phyloP scores from a whole-genome alignment of 2,113 vertebrate species.

The Seriola quinqueradiata region DNA sequence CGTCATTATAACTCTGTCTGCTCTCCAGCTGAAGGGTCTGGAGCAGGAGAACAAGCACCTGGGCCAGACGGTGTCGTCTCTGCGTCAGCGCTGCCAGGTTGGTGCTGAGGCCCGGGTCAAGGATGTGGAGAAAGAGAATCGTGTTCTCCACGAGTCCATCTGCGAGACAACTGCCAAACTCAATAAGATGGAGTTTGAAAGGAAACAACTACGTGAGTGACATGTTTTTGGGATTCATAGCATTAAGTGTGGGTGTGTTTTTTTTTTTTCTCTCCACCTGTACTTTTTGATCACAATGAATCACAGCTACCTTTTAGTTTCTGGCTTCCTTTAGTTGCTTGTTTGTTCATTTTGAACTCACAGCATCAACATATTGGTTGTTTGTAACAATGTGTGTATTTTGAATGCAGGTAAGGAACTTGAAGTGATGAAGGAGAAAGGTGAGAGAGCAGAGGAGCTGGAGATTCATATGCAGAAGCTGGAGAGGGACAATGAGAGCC shows the following conservation, averaged over 20 bases:
- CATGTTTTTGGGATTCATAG: neutral
- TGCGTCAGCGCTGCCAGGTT: conserved; percentile 95
- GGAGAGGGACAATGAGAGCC: conserved; percentile 92
- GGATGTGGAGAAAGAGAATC: conserved; percentile 97
- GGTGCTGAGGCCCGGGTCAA: conserved; percentile 94
- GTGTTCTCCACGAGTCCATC: conserved; percentile 95
- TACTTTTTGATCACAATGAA: neutral
- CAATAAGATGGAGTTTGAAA: conserved; percentile 95
- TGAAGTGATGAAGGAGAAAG: conserved; percentile 93
- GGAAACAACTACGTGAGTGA: conserved; percentile 89
- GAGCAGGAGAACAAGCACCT: conserved; percentile 97
- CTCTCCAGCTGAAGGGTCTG: conserved; percentile 90
- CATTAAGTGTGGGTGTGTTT: neutral
- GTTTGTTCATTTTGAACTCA: neutral
- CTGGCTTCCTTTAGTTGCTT: neutral
- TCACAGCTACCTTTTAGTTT: too few relatives aligned
- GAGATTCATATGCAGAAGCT: conserved; percentile 90
- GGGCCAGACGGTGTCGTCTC: conserved; percentile 91
- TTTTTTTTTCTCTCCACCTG: neutral
- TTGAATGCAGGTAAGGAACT: conserved; percentile 88
- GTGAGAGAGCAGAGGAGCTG: conserved; percentile 93
- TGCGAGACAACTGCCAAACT: conserved; percentile 95
- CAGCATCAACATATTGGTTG: neutral
- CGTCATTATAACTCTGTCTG: conserved; percentile 5
- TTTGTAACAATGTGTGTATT: conserved; percentile 4